Evolutionary conservation across 1,140 invertebrate species (phyloP), one percentile per base, ranked within the genome.

Genomic region (Vanessa tameamea): DNA sequence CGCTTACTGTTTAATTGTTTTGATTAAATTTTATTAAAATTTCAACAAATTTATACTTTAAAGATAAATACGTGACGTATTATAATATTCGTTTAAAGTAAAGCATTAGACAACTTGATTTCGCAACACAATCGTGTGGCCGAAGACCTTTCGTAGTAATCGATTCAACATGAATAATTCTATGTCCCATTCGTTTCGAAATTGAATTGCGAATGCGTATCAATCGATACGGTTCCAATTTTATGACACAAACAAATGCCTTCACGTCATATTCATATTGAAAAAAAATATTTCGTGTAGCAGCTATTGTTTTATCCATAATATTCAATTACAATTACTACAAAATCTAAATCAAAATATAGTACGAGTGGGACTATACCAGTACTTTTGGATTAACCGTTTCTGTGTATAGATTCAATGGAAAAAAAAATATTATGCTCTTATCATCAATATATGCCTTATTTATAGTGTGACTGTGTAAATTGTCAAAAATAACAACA

Each of bases 81-180:
- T 7, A n/a, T 14, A 67, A 43, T 61, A 61, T 67, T 61, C 48
- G 23, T 68, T 47, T 67, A 12, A 55, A 9, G 37, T 57, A 43
- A 57, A 70, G 47, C 20, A 64, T 20, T 31, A 43, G 48, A 59
- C 53, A 61, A 67, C 43, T 73, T 63, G 63, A 75, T 70, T 70
- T 65, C 51, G 51, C 66, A 75, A 75, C 12, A 74, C 75, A 79
- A 72, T 77, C 72, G 72, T 79, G 72, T 79, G 72, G 75, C 53
- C 75, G 70, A 74, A 76, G 75, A 77, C 75, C 75, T 77, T 75
- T 71, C 64, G 47, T 26, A 31, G 72, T 79, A 79, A 81, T 77
- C 73, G 69, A 81, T 81, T 78, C 68, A 57, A 70, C 75, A 83
- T 81, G 73, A 81, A 83, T 83, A 76, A 84, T 79, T 82, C 73